Evolutionary conservation across 1,140 invertebrate species (phyloP).

Genomic region (Drosophila grimshawi): DNA sequence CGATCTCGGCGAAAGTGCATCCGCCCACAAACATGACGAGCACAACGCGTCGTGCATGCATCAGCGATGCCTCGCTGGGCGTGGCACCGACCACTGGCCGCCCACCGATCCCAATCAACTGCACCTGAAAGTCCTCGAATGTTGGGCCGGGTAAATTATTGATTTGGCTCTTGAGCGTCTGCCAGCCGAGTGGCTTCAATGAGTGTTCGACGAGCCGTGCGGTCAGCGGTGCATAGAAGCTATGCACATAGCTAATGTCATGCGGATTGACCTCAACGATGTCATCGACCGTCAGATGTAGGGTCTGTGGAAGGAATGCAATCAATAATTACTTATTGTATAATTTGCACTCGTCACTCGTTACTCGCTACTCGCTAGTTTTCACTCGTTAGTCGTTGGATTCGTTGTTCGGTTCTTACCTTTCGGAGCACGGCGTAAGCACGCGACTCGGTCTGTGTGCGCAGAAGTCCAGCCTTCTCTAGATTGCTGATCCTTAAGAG

Average conservation of each 20-base stretch:
- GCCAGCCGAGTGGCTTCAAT: slow-evolving; percentile 89
- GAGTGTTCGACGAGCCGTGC: slow-evolving; percentile 94
- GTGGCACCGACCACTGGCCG: slow-evolving; percentile 86
- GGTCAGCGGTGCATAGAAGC: slow-evolving; percentile 97
- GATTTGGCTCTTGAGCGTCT: slow-evolving; percentile 86
- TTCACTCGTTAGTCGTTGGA: background rate
- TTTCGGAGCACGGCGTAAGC: slow-evolving; percentile 90
- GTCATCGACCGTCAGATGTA: slow-evolving; percentile 94
- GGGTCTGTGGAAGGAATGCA: slow-evolving; percentile 85
- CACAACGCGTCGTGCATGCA: slow-evolving; percentile 91
- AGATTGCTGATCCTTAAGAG: slow-evolving; percentile 93
- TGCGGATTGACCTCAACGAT: slow-evolving; percentile 92
- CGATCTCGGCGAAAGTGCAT: slow-evolving; percentile 97
- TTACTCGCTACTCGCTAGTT: too few species aligned
- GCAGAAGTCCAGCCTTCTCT: slow-evolving; percentile 94
- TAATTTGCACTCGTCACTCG: background rate
- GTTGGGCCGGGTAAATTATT: slow-evolving; percentile 87
- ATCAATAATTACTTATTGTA: background rate
- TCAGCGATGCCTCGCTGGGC: slow-evolving; percentile 88
- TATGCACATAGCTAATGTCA: slow-evolving; percentile 97
- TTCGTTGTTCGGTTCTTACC: slow-evolving; percentile 73
- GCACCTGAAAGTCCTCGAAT: slow-evolving; percentile 86
- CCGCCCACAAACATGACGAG: slow-evolving; percentile 98
- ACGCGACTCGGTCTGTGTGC: slow-evolving; percentile 88
- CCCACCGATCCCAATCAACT: slow-evolving; percentile 85